phyloP scores from a whole-genome alignment of 1,140 invertebrate species.

The Lordiphosa mommai region DNA sequence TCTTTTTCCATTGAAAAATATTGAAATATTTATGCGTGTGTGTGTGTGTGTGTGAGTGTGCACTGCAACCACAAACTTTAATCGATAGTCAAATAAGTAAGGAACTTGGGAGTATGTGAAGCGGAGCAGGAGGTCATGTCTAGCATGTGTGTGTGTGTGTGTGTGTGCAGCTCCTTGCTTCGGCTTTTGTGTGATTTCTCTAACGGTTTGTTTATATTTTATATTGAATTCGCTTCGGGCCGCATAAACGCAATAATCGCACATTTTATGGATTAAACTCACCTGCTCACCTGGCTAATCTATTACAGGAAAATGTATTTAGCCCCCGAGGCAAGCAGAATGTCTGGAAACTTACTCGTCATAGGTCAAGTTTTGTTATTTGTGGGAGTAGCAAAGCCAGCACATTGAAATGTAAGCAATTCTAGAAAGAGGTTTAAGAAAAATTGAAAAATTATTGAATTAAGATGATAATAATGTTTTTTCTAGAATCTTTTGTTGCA shows the following conservation, averaged over 20 bases:
- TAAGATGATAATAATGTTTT: too few species aligned
- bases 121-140: conserved; percentile 1
- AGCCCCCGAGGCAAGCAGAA: conserved; percentile 3
- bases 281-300: conserved; percentile 33
- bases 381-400: too few species aligned
- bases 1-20: conserved; percentile 30
- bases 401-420: too few species aligned
- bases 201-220: conserved; percentile 77
- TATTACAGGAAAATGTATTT: conserved; percentile 19
- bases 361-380: background rate
- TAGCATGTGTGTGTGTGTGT: conserved; percentile 22
- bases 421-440: too few species aligned
- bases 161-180: conserved; percentile 33
- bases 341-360: conserved; percentile 6
- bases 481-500: too few species aligned
- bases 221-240: conserved; percentile 66
- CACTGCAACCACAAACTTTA: conserved; percentile 69
- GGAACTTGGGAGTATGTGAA: background rate
- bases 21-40: conserved; percentile 2
- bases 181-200: conserved; percentile 67
- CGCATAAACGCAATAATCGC: conserved; percentile 77
- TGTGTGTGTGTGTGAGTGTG: conserved; percentile 30
- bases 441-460: too few species aligned
- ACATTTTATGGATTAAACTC: conserved; percentile 78
- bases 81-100: conserved; percentile 71